Percentiles rank a stretch among this genome's conserved stretches.
These are phyloP conservation scores for Scaptodrosophila lebanonensis DNA, from an alignment of 1,140 invertebrate genomes.

Conservation along the genomic window DNA sequence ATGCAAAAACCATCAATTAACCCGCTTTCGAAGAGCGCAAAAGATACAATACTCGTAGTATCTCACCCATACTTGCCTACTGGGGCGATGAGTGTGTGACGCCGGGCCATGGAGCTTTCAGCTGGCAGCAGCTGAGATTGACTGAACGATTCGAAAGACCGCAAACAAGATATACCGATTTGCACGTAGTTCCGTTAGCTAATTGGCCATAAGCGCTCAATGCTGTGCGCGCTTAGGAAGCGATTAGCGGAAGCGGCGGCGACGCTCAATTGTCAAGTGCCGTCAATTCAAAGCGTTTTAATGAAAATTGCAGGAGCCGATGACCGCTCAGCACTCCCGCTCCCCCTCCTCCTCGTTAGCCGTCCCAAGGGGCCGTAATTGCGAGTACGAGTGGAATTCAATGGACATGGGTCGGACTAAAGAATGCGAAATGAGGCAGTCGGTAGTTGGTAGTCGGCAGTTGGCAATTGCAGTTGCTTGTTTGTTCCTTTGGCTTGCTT, in stretches of 20 bases:
- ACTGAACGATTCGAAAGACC: constrained; percentile 30
- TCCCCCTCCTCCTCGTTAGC: neutral
- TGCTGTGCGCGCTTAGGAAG: constrained; percentile 1
- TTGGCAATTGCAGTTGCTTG: too few relatives aligned
- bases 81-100: neutral
- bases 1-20: constrained; percentile 75
- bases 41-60: constrained; percentile 23
- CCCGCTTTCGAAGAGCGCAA: constrained; percentile 55
- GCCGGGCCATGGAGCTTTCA: neutral
- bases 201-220: constrained; percentile 38
- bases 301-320: neutral
- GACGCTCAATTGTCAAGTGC: too few relatives aligned
- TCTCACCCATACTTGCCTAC: constrained; percentile 5
- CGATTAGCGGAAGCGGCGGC: constrained; percentile 32
- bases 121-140: constrained; percentile 5
- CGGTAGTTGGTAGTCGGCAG: too few relatives aligned
- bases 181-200: constrained; percentile 74
- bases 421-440: constrained; percentile 6
- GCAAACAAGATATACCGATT: constrained; percentile 53
- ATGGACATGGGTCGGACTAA: constrained; percentile 9
- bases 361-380: neutral
- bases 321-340: neutral
- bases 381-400: constrained; percentile 9
- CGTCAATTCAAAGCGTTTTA: too few relatives aligned
- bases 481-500: constrained; percentile 5